Conservation (phyloP, 23 tunicate species). For the Halocynthia roretzi region DNA sequence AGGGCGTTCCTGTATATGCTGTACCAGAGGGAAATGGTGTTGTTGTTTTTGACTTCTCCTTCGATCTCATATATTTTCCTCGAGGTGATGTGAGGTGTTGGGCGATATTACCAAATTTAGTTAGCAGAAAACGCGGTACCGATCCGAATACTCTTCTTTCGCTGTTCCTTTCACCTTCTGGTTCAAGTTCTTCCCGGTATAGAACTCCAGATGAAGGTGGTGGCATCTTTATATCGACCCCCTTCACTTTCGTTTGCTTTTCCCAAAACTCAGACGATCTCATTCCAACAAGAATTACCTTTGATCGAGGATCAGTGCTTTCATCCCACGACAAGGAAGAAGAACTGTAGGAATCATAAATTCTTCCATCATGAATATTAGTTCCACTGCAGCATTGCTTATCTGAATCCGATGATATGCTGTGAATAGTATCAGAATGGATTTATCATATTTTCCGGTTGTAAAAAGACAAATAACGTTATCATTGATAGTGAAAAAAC, state of each 20-base stretch:
- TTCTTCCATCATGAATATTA: background rate
- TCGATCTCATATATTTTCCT: background rate
- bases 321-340: background rate
- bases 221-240: background rate
- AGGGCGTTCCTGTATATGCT: background rate
- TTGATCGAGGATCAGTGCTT: background rate
- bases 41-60: background rate
- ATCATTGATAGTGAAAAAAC: too few species aligned
- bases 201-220: background rate
- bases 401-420: background rate
- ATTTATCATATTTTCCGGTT: too few species aligned
- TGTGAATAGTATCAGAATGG: too few species aligned
- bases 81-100: background rate
- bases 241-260: background rate
- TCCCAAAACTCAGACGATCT: background rate
- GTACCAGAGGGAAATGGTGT: background rate
- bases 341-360: background rate
- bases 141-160: conserved; percentile 29
- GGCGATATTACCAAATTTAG: conserved; percentile 48
- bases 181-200: background rate
- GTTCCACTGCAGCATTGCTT: background rate
- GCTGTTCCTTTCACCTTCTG: background rate
- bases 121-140: conserved; percentile 16
- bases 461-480: too few species aligned
- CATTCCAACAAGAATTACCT: background rate